A percentile compares a stretch with the other conserved stretches of the same genome.
phyloP scores from a whole-genome alignment of 2,888 invertebrate species.

The Serrognathus titanus region DNA sequence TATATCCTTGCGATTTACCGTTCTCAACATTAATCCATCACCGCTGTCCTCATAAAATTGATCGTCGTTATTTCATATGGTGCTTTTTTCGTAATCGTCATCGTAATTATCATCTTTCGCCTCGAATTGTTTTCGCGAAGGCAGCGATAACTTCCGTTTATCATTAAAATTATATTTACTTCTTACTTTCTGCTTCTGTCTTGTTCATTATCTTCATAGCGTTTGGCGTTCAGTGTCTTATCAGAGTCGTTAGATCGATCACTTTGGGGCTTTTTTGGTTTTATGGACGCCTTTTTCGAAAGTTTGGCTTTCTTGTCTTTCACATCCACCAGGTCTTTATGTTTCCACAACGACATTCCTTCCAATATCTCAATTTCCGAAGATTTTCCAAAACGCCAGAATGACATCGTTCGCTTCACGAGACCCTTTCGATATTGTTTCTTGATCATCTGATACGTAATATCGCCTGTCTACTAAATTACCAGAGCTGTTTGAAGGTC shows the following conservation, averaged over 20 bases:
- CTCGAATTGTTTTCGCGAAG: conserved; percentile 24
- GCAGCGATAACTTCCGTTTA: conserved; percentile 29
- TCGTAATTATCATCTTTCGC: conserved; percentile 20
- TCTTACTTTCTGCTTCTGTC: conserved; percentile 11
- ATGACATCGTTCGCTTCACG: conserved; percentile 79
- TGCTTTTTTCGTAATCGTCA: conserved; percentile 30
- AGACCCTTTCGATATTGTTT: conserved; percentile 59
- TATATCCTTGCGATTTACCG: conserved; percentile 70
- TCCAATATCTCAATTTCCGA: conserved; percentile 73
- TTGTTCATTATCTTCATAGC: conserved; percentile 26
- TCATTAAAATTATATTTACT: conserved; percentile 21
- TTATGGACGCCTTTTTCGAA: conserved; percentile 41
- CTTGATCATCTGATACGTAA: conserved; percentile 58
- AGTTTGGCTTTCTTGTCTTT: conserved; percentile 50
- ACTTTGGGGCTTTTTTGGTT: conserved; percentile 42
- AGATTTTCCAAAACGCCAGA: conserved; percentile 78
- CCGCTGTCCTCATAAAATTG: conserved; percentile 66
- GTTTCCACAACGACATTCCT: conserved; percentile 85
- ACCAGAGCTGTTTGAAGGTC: conserved; percentile 44
- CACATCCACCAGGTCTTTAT: conserved; percentile 76
- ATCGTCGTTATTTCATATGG: conserved; percentile 48
- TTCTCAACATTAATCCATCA: conserved; percentile 67
- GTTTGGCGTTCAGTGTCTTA: conserved; percentile 43
- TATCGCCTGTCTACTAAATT: conserved; percentile 44
- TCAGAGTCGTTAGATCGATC: conserved; percentile 48